Percentiles rank a stretch among this genome's conserved stretches.
These are phyloP conservation scores for Agrochola litura DNA, from an alignment of 2,888 invertebrate genomes.

Conservation along the genomic window DNA sequence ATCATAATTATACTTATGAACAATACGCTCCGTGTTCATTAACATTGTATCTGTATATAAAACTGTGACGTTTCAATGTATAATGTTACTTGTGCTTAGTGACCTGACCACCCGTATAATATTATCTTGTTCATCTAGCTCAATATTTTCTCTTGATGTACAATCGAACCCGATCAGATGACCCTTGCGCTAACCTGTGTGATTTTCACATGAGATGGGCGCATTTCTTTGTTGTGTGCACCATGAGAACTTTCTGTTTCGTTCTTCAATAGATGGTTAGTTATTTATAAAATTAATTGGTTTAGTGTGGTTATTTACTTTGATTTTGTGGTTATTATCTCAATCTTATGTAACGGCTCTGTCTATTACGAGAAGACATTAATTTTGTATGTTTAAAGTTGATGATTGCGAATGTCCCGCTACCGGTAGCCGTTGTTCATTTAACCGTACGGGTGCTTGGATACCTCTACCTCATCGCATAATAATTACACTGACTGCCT, in stretches of 20 bases:
- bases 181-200: conserved; percentile 78
- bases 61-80: conserved; percentile 54
- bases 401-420: conserved; percentile 78
- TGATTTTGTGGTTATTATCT: conserved; percentile 52
- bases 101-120: conserved; percentile 69
- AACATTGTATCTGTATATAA: conserved; percentile 44
- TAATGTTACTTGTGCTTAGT: conserved; percentile 64
- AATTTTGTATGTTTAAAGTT: conserved; percentile 70
- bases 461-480: conserved; percentile 76
- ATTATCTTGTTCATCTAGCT: conserved; percentile 81
- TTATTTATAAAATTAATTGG: conserved; percentile 51
- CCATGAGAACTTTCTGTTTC: conserved; percentile 67
- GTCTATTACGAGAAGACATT: conserved; percentile 74
- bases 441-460: conserved; percentile 70
- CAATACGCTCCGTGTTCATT: conserved; percentile 47
- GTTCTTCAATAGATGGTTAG: conserved; percentile 43
- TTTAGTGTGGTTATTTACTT: conserved; percentile 36
- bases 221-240: conserved; percentile 65
- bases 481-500: conserved; percentile 76
- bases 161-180: conserved; percentile 84
- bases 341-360: conserved; percentile 68
- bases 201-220: conserved; percentile 75
- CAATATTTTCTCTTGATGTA: conserved; percentile 85
- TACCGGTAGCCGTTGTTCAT: conserved; percentile 77
- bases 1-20: conserved; percentile 42